Percentiles rank a stretch among this genome's conserved stretches.
These are phyloP conservation scores for Scotopteryx bipunctaria DNA, from an alignment of 2,888 invertebrate species.

Conservation along the genomic window DNA sequence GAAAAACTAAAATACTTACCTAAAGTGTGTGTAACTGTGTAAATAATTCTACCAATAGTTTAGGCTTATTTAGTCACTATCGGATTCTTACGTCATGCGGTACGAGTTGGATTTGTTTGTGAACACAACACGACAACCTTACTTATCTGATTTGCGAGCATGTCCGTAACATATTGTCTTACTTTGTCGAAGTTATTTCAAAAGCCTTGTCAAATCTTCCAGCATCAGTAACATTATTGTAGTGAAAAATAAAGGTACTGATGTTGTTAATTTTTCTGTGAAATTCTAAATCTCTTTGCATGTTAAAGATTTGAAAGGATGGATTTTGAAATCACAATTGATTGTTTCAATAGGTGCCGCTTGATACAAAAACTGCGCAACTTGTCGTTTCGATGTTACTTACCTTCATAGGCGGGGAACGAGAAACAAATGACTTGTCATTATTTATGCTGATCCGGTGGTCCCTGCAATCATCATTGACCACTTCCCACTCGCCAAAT, in stretches of 20 bases:
- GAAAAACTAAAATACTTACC: constrained; percentile 46
- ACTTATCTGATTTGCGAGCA: constrained; percentile 62
- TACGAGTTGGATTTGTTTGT: constrained; percentile 58
- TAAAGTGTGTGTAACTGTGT: constrained; percentile 49
- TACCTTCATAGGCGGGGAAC: constrained; percentile 23
- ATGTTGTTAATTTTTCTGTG: constrained; percentile 1
- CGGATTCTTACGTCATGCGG: constrained; percentile 56
- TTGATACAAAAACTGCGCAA: constrained; percentile 34
- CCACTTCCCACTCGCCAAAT: constrained; percentile 61
- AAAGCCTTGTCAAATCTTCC: constrained; percentile 45
- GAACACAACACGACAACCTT: constrained; percentile 46
- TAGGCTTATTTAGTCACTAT: constrained; percentile 50
- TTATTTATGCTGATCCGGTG: constrained; percentile 62
- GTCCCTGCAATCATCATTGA: constrained; percentile 60
- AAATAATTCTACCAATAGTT: constrained; percentile 42
- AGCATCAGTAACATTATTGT: constrained; percentile 28
- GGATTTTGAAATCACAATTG: constrained; percentile 36
- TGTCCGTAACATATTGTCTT: constrained; percentile 66
- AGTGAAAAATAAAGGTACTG: constrained; percentile 8
- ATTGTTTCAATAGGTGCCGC: constrained; percentile 22
- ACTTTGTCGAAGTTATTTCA: constrained; percentile 39
- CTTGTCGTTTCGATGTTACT: constrained; percentile 31
- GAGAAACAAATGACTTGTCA: constrained; percentile 58
- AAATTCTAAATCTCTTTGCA: constrained; percentile 11
- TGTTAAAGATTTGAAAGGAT: constrained; percentile 22